Evolutionary conservation across 2,888 invertebrate species (phyloP).

Genomic region (Schizotus pectinicornis): DNA sequence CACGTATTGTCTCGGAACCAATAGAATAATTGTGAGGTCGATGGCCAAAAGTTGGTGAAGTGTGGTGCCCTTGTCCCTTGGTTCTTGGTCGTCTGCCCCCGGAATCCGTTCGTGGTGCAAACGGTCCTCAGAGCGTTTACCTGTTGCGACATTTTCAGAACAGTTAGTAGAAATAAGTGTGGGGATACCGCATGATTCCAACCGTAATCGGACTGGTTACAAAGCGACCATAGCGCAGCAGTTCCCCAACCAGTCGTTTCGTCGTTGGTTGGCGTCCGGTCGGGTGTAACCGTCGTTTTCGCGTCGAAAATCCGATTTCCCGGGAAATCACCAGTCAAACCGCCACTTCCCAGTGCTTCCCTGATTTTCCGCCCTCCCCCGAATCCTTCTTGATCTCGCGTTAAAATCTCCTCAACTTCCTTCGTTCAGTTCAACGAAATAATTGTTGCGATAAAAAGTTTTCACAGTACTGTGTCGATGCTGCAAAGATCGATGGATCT

Average conservation of each 20-base stretch:
- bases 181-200: conserved; percentile 38
- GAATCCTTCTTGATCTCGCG: no score
- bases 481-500: no score
- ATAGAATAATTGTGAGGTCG: background rate
- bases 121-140: conserved; percentile 51
- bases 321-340: background rate
- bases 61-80: background rate
- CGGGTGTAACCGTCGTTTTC: conserved; percentile 16
- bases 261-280: conserved; percentile 17
- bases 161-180: conserved; percentile 49
- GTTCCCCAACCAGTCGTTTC: conserved; percentile 14
- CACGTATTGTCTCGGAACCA: background rate
- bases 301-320: conserved; percentile 2
- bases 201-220: conserved; percentile 25
- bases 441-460: no score
- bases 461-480: no score
- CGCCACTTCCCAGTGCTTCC: background rate
- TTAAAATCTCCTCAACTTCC: no score
- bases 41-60: background rate
- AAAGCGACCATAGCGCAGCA: conserved; percentile 3
- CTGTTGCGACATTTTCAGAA: conserved; percentile 54
- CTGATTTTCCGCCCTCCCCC: background rate
- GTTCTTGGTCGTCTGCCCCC: background rate
- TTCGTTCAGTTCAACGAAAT: no score
- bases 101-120: conserved; percentile 14